Percentiles rank a stretch among this genome's conserved stretches.
phyloP scores from a whole-genome alignment of 2,888 invertebrate species.

The Catonia carolina region DNA sequence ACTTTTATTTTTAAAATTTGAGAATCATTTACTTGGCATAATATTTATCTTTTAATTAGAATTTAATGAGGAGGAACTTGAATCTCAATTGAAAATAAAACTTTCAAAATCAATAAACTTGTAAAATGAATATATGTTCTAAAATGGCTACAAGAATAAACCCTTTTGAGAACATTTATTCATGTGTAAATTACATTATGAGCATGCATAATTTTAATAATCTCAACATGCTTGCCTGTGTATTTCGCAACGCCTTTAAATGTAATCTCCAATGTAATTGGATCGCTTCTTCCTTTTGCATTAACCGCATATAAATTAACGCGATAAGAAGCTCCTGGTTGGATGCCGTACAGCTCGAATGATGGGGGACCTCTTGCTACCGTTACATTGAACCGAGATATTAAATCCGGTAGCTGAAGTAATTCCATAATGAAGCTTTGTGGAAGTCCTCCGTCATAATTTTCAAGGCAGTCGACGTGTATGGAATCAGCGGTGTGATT shows the following conservation, averaged over 20 bases:
- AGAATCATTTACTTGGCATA: too few species aligned
- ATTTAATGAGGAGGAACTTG: too few species aligned
- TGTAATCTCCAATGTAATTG: slow-evolving; percentile 74
- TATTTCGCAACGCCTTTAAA: slow-evolving; percentile 80
- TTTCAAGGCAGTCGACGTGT: slow-evolving; percentile 79
- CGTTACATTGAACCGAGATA: slow-evolving; percentile 54
- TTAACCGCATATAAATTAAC: slow-evolving; percentile 80
- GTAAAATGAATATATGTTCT: too few species aligned
- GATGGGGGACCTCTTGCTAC: slow-evolving; percentile 56
- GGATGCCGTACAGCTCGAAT: slow-evolving; percentile 59
- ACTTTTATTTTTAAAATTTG: too few species aligned
- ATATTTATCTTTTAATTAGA: too few species aligned
- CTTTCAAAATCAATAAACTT: too few species aligned
- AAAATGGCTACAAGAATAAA: too few species aligned
- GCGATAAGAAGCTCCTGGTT: slow-evolving; percentile 64
- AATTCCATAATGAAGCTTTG: slow-evolving; percentile 80
- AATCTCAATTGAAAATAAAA: too few species aligned
- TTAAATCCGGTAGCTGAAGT: slow-evolving; percentile 61
- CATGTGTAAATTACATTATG: too few species aligned
- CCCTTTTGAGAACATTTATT: too few species aligned
- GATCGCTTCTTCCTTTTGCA: slow-evolving; percentile 79
- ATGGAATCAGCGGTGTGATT: slow-evolving; percentile 78
- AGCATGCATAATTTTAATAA: too few species aligned
- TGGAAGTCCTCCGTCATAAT: slow-evolving; percentile 81
- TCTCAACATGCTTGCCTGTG: slow-evolving; percentile 60